These are phyloP conservation scores for Hybognathus amarus DNA, from an alignment of 2,797 vertebrate genomes.

Conservation along the genomic window DNA sequence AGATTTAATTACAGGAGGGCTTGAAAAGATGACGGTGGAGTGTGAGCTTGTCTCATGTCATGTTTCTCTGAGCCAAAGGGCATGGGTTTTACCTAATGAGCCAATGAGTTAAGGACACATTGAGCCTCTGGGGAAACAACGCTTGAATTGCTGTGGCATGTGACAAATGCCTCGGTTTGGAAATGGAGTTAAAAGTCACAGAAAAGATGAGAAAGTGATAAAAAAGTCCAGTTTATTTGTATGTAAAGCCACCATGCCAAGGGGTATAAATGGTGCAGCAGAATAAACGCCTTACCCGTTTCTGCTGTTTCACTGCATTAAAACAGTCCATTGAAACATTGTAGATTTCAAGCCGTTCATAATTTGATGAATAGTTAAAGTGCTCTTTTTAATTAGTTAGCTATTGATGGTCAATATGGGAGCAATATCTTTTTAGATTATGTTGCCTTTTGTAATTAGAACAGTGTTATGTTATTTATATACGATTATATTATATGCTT, in stretches of 20 bases:
- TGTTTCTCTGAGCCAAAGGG: conserved; percentile 40
- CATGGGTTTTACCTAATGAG: conserved; percentile 49
- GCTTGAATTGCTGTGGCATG: not conserved
- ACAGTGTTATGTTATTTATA: not conserved
- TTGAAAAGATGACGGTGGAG: conserved; percentile 45
- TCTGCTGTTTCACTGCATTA: not conserved
- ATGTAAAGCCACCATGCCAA: not conserved
- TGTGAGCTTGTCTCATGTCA: conserved; percentile 45
- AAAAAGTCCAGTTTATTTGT: not conserved
- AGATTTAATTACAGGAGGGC: conserved; percentile 63
- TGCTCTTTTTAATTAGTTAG: not conserved
- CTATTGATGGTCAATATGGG: not conserved
- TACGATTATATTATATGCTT: not conserved
- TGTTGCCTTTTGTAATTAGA: not conserved
- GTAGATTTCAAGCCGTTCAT: not conserved
- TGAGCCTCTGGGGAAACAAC: conserved; percentile 8
- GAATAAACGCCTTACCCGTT: not conserved
- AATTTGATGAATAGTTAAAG: not conserved
- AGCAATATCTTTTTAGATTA: not conserved
- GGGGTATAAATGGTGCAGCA: not conserved
- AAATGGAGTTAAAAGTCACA: conserved; percentile 16
- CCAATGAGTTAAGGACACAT: conserved; percentile 40
- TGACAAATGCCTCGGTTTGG: conserved; percentile 5
- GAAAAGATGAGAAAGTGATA: not conserved
- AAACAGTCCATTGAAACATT: not conserved